phyloP scores from a whole-genome alignment of 1,140 invertebrate genomes.

The Lithobius niger region DNA sequence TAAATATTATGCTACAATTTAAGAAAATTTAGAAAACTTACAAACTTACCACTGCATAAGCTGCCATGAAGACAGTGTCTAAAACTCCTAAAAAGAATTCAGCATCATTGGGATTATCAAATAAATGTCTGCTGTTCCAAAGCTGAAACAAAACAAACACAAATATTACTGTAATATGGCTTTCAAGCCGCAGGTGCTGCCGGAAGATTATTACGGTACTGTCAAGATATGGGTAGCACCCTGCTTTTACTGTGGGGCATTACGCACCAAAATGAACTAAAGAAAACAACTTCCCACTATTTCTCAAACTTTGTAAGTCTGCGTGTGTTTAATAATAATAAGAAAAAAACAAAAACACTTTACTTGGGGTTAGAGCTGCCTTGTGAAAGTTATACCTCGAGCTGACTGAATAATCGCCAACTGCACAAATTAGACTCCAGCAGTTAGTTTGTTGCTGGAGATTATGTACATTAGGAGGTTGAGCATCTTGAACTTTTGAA shows the following conservation, averaged over 20 bases:
- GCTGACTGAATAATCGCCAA: too few relatives aligned
- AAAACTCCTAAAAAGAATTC: slow-evolving; percentile 35
- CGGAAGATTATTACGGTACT: neutral
- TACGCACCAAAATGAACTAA: neutral
- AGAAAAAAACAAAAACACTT: too few relatives aligned
- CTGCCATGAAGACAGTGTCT: slow-evolving; percentile 38
- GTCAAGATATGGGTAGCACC: neutral
- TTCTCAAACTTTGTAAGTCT: too few relatives aligned
- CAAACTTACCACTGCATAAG: slow-evolving; percentile 34
- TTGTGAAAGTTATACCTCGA: too few relatives aligned
- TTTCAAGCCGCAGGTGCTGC: neutral
- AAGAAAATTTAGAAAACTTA: slow-evolving; percentile 1
- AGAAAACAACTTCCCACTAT: too few relatives aligned
- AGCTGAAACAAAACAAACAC: slow-evolving; percentile 24
- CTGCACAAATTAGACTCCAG: too few relatives aligned
- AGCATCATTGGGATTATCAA: slow-evolving; percentile 26
- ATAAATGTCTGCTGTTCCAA: slow-evolving; percentile 32
- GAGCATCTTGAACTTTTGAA: too few relatives aligned
- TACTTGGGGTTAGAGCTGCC: too few relatives aligned
- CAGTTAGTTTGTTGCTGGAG: too few relatives aligned
- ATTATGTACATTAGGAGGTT: too few relatives aligned
- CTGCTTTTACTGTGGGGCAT: neutral
- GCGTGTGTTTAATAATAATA: too few relatives aligned
- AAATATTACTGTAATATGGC: neutral
- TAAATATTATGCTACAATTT: neutral